Evolutionary conservation across 2,888 invertebrate genomes (phyloP).

Genomic region (Patella caerulea): DNA sequence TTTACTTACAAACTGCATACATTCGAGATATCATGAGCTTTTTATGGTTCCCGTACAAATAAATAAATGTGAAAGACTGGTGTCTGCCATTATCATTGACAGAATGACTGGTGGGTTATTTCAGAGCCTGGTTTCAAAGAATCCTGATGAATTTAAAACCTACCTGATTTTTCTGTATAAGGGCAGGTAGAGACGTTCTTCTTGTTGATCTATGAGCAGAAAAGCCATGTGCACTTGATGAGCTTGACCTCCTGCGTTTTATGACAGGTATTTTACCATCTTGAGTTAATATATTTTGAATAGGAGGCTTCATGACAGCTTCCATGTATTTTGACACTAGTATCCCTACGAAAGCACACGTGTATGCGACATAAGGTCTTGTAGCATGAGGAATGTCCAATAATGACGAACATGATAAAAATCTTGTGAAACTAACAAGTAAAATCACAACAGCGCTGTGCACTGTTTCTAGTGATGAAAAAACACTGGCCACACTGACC

Average conservation of each 20-base stretch:
- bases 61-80: no score
- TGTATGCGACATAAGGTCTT: conserved; percentile 66
- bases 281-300: conserved; percentile 62
- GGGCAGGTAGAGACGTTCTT: conserved; percentile 70
- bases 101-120: no score
- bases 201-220: conserved; percentile 64
- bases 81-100: no score
- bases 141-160: conserved; percentile 20
- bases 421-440: conserved; percentile 65
- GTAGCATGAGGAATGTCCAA: conserved; percentile 59
- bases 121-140: background rate
- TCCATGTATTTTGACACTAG: conserved; percentile 70
- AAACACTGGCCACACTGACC: conserved; percentile 63
- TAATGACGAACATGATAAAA: conserved; percentile 65
- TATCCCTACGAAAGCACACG: conserved; percentile 66
- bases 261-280: conserved; percentile 69
- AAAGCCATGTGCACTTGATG: conserved; percentile 62
- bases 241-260: conserved; percentile 66
- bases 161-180: conserved; percentile 68
- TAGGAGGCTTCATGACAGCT: conserved; percentile 63
- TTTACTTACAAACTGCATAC: no score
- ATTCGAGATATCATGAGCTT: no score
- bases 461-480: conserved; percentile 65
- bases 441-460: conserved; percentile 64
- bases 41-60: no score